A percentile compares a stretch with the other conserved stretches of the same genome.
These are phyloP conservation scores for Acanthopleura granulata DNA, from an alignment of 2,888 invertebrate species.

Conservation along the genomic window DNA sequence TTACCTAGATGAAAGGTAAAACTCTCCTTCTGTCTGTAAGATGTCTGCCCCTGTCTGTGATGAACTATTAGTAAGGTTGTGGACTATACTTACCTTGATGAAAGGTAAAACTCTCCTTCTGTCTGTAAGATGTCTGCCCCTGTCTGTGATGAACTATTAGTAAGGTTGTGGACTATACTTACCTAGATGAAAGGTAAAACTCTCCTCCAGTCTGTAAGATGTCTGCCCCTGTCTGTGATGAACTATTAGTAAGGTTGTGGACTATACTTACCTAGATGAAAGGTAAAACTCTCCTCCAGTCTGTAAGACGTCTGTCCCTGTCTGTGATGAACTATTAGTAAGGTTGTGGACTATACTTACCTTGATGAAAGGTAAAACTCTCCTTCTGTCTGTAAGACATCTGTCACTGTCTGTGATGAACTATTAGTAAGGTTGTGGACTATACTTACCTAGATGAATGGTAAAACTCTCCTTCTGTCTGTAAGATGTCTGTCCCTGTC, in stretches of 20 bases:
- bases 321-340: neutral
- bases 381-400: no score
- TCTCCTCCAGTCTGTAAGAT: slow-evolving; percentile 81
- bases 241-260: slow-evolving; percentile 1
- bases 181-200: slow-evolving; percentile 95
- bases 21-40: no score
- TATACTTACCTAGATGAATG: slow-evolving; percentile 73
- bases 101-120: no score
- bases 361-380: slow-evolving; percentile 75
- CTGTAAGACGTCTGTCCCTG: neutral
- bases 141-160: no score
- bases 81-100: no score
- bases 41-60: neutral
- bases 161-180: neutral
- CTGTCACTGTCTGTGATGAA: neutral
- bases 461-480: no score
- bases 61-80: no score
- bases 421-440: neutral
- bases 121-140: no score
- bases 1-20: slow-evolving; percentile 73
- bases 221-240: slow-evolving; percentile 38
- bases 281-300: no score
- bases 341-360: slow-evolving; percentile 37
- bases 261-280: neutral
- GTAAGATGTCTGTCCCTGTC: neutral